Evolutionary conservation across 2,113 vertebrate genomes (phyloP).

Genomic region (Albula glossodonta): DNA sequence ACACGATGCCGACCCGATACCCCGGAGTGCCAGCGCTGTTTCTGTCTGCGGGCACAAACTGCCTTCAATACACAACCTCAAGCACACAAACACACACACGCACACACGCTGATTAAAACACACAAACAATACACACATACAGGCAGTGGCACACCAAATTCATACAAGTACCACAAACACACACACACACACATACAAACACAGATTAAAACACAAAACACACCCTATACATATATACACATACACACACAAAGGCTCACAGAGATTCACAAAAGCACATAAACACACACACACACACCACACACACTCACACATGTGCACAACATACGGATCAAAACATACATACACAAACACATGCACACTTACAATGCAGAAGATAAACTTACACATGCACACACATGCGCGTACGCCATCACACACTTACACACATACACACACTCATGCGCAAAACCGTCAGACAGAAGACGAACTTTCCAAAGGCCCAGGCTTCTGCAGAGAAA

Average conservation of each 20-base stretch:
- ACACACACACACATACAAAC: too few species aligned
- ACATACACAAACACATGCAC: background rate
- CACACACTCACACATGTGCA: background rate
- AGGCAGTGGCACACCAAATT: too few species aligned
- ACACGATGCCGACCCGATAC: background rate
- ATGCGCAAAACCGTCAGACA: background rate
- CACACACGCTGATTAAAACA: background rate
- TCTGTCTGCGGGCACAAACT: background rate
- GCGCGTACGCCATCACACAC: slow-evolving; percentile 15
- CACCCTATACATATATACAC: background rate
- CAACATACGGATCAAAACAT: background rate
- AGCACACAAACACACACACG: too few species aligned
- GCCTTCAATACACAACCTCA: background rate
- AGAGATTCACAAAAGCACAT: slow-evolving; percentile 23
- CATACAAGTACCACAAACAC: too few species aligned
- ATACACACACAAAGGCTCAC: background rate
- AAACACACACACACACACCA: slow-evolving; percentile 8
- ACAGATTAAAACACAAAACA: too few species aligned
- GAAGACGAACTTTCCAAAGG: background rate
- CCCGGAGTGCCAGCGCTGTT: background rate
- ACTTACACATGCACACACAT: slow-evolving; percentile 15
- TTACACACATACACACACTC: slow-evolving; percentile 8
- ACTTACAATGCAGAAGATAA: background rate
- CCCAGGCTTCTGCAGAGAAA: background rate
- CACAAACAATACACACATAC: too few species aligned